Conservation (phyloP, 2,113 vertebrate genomes). For the Marmota flaviventris region DNA sequence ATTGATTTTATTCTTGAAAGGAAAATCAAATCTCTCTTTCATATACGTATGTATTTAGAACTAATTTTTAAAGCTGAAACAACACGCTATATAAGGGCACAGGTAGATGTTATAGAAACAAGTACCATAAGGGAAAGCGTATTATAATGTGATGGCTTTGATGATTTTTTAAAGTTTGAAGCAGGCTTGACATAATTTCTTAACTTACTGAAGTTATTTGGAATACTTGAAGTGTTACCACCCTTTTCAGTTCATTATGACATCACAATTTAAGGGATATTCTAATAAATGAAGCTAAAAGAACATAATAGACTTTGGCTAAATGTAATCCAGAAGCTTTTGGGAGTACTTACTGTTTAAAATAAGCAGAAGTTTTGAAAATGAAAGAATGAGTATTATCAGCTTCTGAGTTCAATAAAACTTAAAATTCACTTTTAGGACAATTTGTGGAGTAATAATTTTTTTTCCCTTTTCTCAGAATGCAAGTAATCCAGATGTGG, state of each 20-base stretch:
- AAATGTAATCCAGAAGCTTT: neutral
- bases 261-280: neutral
- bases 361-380: neutral
- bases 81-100: neutral
- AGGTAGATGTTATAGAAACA: neutral
- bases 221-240: neutral
- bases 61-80: neutral
- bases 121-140: constrained; percentile 53
- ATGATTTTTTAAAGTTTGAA: neutral
- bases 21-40: neutral
- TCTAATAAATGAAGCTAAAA: constrained; percentile 24
- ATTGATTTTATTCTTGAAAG: neutral
- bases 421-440: neutral
- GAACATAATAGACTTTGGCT: neutral
- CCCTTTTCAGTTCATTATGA: constrained; percentile 17
- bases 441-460: constrained; percentile 7
- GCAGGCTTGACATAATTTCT: neutral
- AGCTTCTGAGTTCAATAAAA: constrained; percentile 22
- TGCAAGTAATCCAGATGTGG: constrained; percentile 78
- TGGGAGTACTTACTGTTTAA: neutral
- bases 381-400: constrained; percentile 24
- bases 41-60: neutral
- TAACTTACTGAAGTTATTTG: constrained; percentile 45
- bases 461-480: constrained; percentile 82
- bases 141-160: neutral